Evolutionary conservation across 2,888 invertebrate species (phyloP).

Genomic region (Tachina fera): DNA sequence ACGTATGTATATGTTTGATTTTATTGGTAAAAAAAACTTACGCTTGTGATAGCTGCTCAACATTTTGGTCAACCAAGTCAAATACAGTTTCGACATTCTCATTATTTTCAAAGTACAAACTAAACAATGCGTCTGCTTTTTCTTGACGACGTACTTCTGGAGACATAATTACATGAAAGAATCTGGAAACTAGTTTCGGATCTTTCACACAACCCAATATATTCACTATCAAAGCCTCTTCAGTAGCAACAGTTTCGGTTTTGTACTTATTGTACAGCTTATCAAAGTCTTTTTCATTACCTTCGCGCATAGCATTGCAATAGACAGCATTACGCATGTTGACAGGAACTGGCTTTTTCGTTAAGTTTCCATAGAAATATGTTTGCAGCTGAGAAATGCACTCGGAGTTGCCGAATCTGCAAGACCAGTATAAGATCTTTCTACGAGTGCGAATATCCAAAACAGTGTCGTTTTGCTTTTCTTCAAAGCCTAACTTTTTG

Average conservation of each 20-base stretch:
- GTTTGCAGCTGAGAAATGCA: constrained; percentile 85
- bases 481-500: constrained; percentile 83
- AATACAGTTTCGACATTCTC: constrained; percentile 85
- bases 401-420: constrained; percentile 85
- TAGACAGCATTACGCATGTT: constrained; percentile 89
- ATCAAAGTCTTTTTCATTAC: constrained; percentile 86
- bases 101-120: constrained; percentile 84
- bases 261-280: constrained; percentile 86
- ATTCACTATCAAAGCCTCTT: constrained; percentile 86
- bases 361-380: constrained; percentile 79
- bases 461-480: constrained; percentile 83
- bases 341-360: constrained; percentile 83
- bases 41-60: constrained; percentile 75
- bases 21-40: constrained; percentile 74
- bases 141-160: constrained; percentile 81
- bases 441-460: constrained; percentile 86
- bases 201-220: constrained; percentile 88
- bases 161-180: constrained; percentile 83
- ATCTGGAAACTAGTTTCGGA: constrained; percentile 84
- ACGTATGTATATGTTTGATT: no score
- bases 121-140: constrained; percentile 79
- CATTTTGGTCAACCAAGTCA: constrained; percentile 82
- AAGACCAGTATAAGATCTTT: constrained; percentile 86
- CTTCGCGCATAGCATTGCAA: constrained; percentile 89
- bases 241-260: constrained; percentile 86